Evolutionary conservation across 1,140 invertebrate genomes (phyloP).

Genomic region (Melitaea cinxia): DNA sequence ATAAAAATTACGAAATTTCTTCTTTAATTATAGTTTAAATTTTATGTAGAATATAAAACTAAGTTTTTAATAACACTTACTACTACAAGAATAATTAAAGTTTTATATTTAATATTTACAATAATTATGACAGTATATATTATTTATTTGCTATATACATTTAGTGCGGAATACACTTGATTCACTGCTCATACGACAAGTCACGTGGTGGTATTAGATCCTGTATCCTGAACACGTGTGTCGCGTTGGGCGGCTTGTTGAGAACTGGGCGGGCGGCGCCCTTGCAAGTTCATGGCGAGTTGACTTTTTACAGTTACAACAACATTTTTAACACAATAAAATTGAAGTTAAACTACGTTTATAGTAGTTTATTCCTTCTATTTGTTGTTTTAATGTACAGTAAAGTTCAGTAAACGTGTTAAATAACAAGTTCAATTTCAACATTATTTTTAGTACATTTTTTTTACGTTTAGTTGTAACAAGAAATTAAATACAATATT

Average conservation of each 20-base stretch:
- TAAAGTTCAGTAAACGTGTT: background rate
- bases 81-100: background rate
- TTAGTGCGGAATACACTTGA: no score
- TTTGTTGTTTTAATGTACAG: background rate
- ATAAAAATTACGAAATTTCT: background rate
- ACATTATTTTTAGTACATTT: no score
- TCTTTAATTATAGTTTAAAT: background rate
- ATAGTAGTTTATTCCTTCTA: constrained; percentile 1
- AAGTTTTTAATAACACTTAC: constrained; percentile 1
- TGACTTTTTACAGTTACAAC: constrained; percentile 30
- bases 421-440: background rate
- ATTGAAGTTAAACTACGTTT: constrained; percentile 22
- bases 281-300: constrained; percentile 73
- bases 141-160: background rate
- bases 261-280: constrained; percentile 73
- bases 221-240: constrained; percentile 42
- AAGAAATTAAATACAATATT: no score
- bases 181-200: constrained; percentile 23
- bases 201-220: constrained; percentile 21
- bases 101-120: background rate
- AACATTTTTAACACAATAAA: constrained; percentile 25
- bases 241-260: constrained; percentile 54
- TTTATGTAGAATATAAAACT: background rate
- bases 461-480: no score
- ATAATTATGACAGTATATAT: background rate